Evolutionary conservation across 2,888 invertebrate species (phyloP).

Genomic region (Drosophila crucigera): DNA sequence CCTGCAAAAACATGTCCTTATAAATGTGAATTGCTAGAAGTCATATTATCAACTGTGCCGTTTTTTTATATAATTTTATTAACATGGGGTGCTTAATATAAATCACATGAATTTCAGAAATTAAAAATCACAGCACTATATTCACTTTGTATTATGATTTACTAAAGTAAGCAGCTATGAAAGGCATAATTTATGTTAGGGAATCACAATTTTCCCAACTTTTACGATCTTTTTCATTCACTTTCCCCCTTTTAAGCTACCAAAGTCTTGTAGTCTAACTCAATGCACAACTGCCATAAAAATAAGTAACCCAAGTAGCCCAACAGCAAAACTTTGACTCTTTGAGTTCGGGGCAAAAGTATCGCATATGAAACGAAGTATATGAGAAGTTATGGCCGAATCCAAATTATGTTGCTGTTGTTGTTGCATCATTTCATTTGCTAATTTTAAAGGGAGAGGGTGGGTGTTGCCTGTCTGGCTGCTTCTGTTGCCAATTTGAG

Average conservation of each 20-base stretch:
- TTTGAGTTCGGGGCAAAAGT: constrained; percentile 15
- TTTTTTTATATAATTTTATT: not conserved
- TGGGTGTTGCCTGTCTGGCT: not conserved
- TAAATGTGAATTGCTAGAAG: not conserved
- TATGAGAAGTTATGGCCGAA: constrained; percentile 52
- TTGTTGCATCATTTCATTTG: constrained; percentile 46
- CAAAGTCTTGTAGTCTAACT: constrained; percentile 31
- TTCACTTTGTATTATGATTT: constrained; percentile 42
- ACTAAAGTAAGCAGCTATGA: constrained; percentile 37
- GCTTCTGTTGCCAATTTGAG: constrained; percentile 54
- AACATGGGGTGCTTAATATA: constrained; percentile 4
- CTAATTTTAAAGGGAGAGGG: constrained; percentile 34
- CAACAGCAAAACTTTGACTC: constrained; percentile 49
- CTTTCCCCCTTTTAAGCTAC: not conserved
- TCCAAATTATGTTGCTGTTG: constrained; percentile 13
- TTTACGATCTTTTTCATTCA: constrained; percentile 1
- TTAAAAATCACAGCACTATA: constrained; percentile 24
- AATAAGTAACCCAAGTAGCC: constrained; percentile 38
- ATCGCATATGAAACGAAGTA: constrained; percentile 46
- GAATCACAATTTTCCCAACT: constrained; percentile 44
- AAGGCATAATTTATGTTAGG: constrained; percentile 37
- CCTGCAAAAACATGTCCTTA: not conserved
- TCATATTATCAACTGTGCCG: not conserved
- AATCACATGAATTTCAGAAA: constrained; percentile 18
- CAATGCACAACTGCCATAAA: constrained; percentile 56